phyloP scores from a whole-genome alignment of 2,797 vertebrate genomes.

The Pterois miles region DNA sequence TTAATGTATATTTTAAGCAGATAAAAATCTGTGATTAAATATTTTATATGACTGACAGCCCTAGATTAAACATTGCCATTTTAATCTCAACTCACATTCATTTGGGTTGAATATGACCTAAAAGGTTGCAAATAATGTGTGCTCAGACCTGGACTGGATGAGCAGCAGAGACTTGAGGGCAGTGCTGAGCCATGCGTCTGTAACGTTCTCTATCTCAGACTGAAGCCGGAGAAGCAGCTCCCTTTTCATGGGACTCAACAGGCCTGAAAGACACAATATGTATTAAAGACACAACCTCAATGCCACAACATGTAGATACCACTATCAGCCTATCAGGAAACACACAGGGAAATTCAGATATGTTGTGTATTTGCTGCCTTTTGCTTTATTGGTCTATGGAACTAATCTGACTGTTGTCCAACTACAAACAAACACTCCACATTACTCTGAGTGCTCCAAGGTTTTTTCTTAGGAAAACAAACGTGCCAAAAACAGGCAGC shows the following conservation, averaged over 20 bases:
- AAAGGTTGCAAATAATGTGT: not conserved
- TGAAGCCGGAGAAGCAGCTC: slow-evolving; percentile 92
- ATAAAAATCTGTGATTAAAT: no score
- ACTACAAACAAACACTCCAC: not conserved
- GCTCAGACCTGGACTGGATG: slow-evolving; percentile 92
- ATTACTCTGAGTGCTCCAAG: not conserved
- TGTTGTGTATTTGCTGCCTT: not conserved
- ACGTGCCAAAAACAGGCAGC: not conserved
- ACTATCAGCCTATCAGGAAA: not conserved
- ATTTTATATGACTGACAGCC: no score
- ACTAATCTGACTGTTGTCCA: not conserved
- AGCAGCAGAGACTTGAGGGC: slow-evolving; percentile 95
- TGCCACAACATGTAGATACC: not conserved
- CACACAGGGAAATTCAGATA: not conserved
- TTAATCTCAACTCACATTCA: fast-evolving
- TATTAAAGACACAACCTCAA: not conserved
- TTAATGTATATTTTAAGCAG: no score
- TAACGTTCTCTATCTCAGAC: slow-evolving; percentile 93
- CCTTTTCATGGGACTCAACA: slow-evolving; percentile 92
- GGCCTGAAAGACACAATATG: slow-evolving; percentile 75
- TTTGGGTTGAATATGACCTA: not conserved
- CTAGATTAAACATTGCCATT: not conserved
- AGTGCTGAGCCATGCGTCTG: slow-evolving; percentile 95
- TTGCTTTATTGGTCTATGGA: not conserved
- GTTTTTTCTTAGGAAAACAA: not conserved